Base-by-base conservation (phyloP, 2,113 vertebrate genomes). In the Hippocampus abdominalis region DNA sequence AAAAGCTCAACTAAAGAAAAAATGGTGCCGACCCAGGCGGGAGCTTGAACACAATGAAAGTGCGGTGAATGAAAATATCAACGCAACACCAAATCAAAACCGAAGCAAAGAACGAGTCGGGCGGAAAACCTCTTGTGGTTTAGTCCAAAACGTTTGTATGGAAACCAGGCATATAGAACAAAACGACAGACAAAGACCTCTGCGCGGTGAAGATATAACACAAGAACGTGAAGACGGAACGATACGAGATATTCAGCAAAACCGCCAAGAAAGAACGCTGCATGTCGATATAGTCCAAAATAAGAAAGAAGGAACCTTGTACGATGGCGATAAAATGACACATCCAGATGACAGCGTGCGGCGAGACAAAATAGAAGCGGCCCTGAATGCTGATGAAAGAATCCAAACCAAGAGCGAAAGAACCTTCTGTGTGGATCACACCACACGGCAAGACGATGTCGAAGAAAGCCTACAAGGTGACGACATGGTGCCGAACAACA, bases 1-100 rank as follows among this genome's bases (percentile, higher is more conserved):
- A 90, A 87, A 92, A 90, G 84, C 74, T 11, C 68, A 83, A 71
- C 42, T 85, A 74, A 87, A 90, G 85, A 79, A 89, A 54, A 20
- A 8, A n/a, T 29, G 0, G 1, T 54, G 40, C 48, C 21, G 25
- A 21, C 27, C n/a, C 1, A 7, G 8, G 3, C 40, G 32, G n/a
- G 63, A 78, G 15, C 44, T 15, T 53, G 73, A 72, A 74, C 53
- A 63, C 3, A 46, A 25, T 12, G 62, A 81, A 15, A 40, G 51
- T 32, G 60, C 78, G 18, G 44, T 9, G 29, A 32, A 39, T 15
- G 21, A 29, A 4, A 25, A 44, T 23, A 16, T 42, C 8, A 39
- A 32, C 13, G 16, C 18, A 9, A 16, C 20, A 36, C 59, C 29
- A 21, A 61, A 21, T 42, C 36, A n/a, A 63, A 63, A 63, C 39